These are phyloP conservation scores for Hemibagrus guttatus DNA, from an alignment of 2,797 vertebrate species.

Conservation along the genomic window DNA sequence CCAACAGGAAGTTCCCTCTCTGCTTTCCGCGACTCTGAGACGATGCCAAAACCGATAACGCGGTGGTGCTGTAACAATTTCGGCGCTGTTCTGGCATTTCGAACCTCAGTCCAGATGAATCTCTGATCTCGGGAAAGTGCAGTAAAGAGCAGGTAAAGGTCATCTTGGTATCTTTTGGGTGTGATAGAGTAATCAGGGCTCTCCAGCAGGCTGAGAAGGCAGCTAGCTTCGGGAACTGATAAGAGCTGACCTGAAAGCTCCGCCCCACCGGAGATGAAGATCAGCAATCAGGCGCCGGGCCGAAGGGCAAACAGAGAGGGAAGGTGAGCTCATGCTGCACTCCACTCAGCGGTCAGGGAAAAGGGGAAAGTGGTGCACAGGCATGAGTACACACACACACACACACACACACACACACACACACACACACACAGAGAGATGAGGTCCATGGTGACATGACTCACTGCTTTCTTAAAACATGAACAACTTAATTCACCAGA, in stretches of 20 bases:
- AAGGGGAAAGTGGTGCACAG: not conserved
- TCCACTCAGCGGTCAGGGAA: not conserved
- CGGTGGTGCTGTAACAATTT: not conserved
- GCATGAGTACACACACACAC: not conserved
- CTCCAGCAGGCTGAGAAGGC: conserved; percentile 33
- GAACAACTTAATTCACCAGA: not conserved
- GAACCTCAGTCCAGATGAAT: not conserved
- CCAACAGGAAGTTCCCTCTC: conserved; percentile 38
- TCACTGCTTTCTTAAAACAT: not conserved
- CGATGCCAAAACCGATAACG: conserved; percentile 18
- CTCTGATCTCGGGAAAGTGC: not conserved
- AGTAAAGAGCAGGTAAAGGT: not conserved
- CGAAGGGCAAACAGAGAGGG: conserved; percentile 21
- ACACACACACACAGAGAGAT: not conserved
- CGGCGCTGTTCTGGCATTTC: not conserved
- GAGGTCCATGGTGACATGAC: no score
- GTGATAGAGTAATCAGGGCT: conserved; percentile 36
- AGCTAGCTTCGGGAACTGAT: conserved; percentile 35
- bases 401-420: not conserved
- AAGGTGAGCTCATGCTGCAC: conserved; percentile 1
- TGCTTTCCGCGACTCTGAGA: not conserved
- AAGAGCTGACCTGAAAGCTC: conserved; percentile 46
- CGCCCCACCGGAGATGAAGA: conserved; percentile 26
- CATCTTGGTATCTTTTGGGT: conserved; percentile 2
- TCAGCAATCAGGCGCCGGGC: conserved; percentile 45